Conservation (phyloP, 2,797 vertebrate species). For the Vipera ursinii region DNA sequence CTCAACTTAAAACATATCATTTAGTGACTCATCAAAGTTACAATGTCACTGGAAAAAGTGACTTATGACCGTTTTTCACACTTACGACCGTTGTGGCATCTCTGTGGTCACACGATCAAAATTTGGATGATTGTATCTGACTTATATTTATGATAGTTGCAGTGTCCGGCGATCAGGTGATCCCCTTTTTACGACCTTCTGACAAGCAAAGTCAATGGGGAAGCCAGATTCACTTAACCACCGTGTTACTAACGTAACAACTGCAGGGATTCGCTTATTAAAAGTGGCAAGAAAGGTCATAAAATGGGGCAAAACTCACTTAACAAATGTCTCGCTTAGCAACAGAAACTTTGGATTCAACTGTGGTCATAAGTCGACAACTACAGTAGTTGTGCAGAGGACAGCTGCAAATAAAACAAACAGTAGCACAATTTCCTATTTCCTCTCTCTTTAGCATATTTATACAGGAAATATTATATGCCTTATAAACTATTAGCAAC, state of each 20-base stretch:
- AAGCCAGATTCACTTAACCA: not conserved
- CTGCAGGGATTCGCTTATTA: too few species aligned
- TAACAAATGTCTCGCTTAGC: not conserved
- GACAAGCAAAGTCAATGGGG: not conserved
- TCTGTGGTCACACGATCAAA: not conserved
- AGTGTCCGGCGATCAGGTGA: not conserved
- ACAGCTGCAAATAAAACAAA: constrained; percentile 42
- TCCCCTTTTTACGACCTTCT: not conserved
- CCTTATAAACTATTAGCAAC: constrained; percentile 20
- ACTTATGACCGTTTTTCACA: too few species aligned
- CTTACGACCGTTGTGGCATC: not conserved
- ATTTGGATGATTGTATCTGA: not conserved
- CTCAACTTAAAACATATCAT: too few species aligned
- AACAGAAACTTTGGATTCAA: not conserved
- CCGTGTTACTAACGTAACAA: not conserved
- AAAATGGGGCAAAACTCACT: not conserved
- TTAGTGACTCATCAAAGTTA: too few species aligned
- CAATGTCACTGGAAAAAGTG: too few species aligned
- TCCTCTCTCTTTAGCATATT: constrained; percentile 39
- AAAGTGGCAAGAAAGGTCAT: not conserved
- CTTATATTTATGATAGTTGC: not conserved
- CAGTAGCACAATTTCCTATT: constrained; percentile 37
- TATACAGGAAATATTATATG: constrained; percentile 54
- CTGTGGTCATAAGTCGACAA: not conserved
- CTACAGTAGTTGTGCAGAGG: not conserved